Evolutionary conservation across 1,140 invertebrate species (phyloP).

Genomic region (Meloidogyne hapla): DNA sequence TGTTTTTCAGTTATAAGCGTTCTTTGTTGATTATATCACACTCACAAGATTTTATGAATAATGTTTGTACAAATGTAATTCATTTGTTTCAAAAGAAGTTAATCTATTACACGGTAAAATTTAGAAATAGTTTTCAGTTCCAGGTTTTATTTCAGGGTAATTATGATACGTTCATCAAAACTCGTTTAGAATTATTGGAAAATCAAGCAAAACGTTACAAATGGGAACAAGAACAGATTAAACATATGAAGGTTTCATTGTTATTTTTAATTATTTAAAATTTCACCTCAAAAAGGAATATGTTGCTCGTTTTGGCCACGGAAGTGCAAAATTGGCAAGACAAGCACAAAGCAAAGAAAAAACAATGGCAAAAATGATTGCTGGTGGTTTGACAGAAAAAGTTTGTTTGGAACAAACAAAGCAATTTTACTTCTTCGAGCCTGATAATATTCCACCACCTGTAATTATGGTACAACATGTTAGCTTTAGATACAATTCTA

Average conservation of each 20-base stretch:
- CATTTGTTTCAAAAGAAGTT: conserved; percentile 89
- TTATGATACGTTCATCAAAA: conserved; percentile 91
- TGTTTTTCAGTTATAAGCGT: conserved; percentile 83
- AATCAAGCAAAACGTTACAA: conserved; percentile 99
- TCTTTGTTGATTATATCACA: conserved; percentile 98
- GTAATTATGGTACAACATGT: conserved; percentile 99
- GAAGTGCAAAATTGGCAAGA: conserved; percentile 91
- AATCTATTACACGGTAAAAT: conserved; percentile 85
- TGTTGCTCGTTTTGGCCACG: conserved; percentile 97
- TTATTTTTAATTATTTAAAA: conserved; percentile 9
- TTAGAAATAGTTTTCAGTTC: too few relatives aligned
- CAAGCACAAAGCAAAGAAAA: conserved; percentile 99
- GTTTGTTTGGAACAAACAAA: conserved; percentile 79
- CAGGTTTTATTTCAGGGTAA: conserved; percentile 77
- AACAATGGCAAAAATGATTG: conserved; percentile 97
- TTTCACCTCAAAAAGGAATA: conserved; percentile 75
- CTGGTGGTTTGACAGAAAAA: conserved; percentile 87
- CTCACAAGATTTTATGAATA: conserved; percentile 99
- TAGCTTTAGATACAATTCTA: conserved; percentile 86
- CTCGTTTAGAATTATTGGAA: conserved; percentile 87
- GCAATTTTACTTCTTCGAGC: conserved; percentile 83
- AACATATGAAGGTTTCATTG: conserved; percentile 89
- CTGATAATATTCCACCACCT: conserved; percentile 92
- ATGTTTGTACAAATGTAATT: conserved; percentile 97
- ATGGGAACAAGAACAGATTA: conserved; percentile 99